Evolutionary conservation across 2,113 vertebrate genomes (phyloP).

Genomic region (Benthochromis sp.): DNA sequence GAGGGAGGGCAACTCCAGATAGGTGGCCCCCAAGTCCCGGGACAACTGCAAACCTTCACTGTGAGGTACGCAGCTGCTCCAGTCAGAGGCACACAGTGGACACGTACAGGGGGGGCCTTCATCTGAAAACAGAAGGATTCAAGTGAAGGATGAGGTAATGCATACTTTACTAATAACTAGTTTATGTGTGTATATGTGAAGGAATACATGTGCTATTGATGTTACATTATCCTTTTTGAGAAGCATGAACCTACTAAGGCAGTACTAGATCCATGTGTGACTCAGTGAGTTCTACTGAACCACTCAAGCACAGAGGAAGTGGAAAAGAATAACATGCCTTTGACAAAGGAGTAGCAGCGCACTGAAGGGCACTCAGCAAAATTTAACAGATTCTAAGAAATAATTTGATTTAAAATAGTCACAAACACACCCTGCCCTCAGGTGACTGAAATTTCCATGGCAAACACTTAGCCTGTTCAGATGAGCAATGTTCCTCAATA

Average conservation of each 20-base stretch:
- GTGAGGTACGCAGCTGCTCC: slow-evolving; percentile 85
- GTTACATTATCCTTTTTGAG: neutral
- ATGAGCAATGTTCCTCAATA: neutral
- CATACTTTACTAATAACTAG: neutral
- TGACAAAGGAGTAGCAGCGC: neutral
- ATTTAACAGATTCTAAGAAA: neutral
- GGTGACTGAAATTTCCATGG: neutral
- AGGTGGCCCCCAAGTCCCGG: slow-evolving; percentile 90
- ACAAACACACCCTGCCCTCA: neutral
- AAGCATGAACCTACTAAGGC: neutral
- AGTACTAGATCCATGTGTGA: neutral
- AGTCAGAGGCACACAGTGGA: slow-evolving; percentile 87
- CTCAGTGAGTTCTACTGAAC: neutral
- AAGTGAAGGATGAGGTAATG: neutral
- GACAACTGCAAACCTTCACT: slow-evolving; percentile 89
- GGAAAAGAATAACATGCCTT: neutral
- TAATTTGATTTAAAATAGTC: neutral
- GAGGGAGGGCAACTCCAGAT: slow-evolving; percentile 86
- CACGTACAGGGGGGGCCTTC: slow-evolving; percentile 88
- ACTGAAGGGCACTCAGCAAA: neutral
- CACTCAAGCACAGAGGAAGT: neutral
- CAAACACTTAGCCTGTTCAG: neutral
- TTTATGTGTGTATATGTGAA: neutral
- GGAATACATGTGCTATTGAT: neutral
- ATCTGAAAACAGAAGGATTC: slow-evolving; percentile 50